A percentile compares a stretch with the other conserved stretches of the same genome.
phyloP scores from a whole-genome alignment of 2,888 invertebrate species.

The Polylopha cassiicola region DNA sequence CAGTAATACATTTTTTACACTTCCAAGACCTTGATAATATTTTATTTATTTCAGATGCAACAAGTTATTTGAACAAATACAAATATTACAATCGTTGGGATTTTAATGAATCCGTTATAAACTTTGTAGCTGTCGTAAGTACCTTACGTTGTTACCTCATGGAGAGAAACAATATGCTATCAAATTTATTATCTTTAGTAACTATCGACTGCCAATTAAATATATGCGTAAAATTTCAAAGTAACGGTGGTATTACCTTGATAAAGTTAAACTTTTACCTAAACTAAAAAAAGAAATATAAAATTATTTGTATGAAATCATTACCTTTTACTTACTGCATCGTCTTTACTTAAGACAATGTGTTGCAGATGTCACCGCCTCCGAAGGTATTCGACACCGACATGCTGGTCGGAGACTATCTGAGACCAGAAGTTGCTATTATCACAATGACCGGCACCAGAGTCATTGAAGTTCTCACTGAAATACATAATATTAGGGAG shows the following conservation, averaged over 20 bases:
- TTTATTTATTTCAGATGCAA: slow-evolving; percentile 3
- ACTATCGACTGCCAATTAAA: too few species aligned
- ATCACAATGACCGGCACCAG: slow-evolving; percentile 17
- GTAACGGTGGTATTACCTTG: too few species aligned
- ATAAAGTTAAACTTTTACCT: background rate
- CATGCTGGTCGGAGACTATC: slow-evolving; percentile 12
- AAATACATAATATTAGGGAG: slow-evolving; percentile 25
- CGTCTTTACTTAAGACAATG: background rate
- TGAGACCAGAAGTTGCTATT: slow-evolving; percentile 13
- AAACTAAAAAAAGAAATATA: background rate
- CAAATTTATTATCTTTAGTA: too few species aligned
- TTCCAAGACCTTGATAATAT: too few species aligned
- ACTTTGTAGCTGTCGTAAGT: slow-evolving; percentile 15
- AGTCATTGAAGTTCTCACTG: slow-evolving; percentile 19
- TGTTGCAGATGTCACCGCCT: slow-evolving; percentile 13
- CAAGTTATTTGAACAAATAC: background rate
- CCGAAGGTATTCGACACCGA: slow-evolving; percentile 9
- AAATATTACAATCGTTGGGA: slow-evolving; percentile 15
- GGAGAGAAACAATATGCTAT: too few species aligned
- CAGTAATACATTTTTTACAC: too few species aligned
- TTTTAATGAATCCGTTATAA: slow-evolving; percentile 9
- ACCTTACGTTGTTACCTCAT: too few species aligned
- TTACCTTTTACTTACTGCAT: background rate
- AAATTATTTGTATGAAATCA: background rate
- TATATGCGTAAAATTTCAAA: background rate